Base-by-base conservation (phyloP, 2,113 vertebrate species). In the Perca schrenkii region DNA sequence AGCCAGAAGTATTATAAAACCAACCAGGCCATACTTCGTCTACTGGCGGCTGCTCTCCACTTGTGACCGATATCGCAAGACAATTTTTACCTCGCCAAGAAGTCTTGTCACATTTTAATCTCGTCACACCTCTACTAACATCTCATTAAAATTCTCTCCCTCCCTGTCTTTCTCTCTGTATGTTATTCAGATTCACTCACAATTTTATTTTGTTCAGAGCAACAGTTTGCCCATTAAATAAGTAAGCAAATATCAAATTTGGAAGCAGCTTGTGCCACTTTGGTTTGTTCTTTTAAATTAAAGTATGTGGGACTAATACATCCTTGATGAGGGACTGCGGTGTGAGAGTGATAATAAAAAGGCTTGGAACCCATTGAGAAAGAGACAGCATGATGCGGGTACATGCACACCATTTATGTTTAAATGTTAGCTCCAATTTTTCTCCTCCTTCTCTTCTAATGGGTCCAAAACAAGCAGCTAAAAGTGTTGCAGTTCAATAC, bases 401-500 rank as follows among this genome's bases (percentile, higher is more conserved):
- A 72, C 86, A 69, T 78, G 61, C n/a, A 13, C 1, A 52, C 6
- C 40, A 40, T 82, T 84, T 90, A 64, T 57, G 50, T 74, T 86
- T 69, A 74, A 86, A 76, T 61, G 86, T 73, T 82, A 75, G 57
- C 80, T 71, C 19, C 46, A 36, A 68, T 79, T 85, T 69, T 82
- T 78, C 71, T 78, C 82, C 34, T 34, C 1, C 31, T 34, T 49
- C 71, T 82, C 52, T 65, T 31, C 63, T 91, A 89, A 93, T 77
- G 79, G 85, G 72, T 86, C 72, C 71, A 81, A 90, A 93, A 89
- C 80, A 91, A 87, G 57, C 21, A 46, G 49, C 52, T 61, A 68
- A 87, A 90, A 92, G 79, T 76, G 78, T 31, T 77, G 63, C 69
- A 69, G 83, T 83, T 86, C 83, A 89, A 91, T 79, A 82, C 65